phyloP scores from a whole-genome alignment of 2,113 vertebrate species.

The Oxyura jamaicensis region DNA sequence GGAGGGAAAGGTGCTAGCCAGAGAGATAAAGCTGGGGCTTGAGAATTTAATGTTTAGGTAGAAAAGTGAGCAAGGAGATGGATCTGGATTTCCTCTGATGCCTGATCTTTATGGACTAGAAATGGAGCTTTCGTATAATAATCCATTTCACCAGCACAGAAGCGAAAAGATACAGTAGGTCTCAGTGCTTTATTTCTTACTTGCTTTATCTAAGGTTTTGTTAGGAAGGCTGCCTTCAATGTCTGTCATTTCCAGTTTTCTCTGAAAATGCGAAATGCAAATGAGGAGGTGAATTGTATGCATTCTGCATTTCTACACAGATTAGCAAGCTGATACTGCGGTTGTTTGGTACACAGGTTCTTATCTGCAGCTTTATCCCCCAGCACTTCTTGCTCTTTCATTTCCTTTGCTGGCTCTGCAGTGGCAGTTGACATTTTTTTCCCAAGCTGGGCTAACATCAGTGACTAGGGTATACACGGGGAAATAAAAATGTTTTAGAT shows the following conservation, averaged over 20 bases:
- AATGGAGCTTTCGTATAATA: neutral
- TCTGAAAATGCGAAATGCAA: constrained; percentile 22
- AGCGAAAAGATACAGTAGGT: neutral
- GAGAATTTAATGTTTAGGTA: neutral
- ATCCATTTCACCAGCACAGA: neutral
- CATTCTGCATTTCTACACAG: neutral
- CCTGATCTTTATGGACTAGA: neutral
- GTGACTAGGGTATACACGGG: neutral
- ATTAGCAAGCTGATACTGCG: neutral
- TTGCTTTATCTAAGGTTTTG: constrained; percentile 8
- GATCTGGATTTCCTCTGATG: neutral
- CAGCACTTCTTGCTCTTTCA: constrained; percentile 24
- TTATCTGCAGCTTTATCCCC: constrained; percentile 34
- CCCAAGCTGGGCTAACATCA: neutral
- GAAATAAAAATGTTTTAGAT: neutral
- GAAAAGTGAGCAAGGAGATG: neutral
- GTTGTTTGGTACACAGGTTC: neutral
- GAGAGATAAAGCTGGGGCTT: neutral
- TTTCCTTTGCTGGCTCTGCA: constrained; percentile 41
- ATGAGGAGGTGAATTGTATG: neutral
- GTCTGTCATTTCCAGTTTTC: neutral
- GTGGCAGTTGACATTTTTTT: neutral
- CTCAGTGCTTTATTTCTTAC: neutral
- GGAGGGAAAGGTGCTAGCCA: neutral
- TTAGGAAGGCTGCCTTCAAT: neutral